phyloP scores from a whole-genome alignment of 2,113 vertebrate species.

The Tachycineta bicolor region DNA sequence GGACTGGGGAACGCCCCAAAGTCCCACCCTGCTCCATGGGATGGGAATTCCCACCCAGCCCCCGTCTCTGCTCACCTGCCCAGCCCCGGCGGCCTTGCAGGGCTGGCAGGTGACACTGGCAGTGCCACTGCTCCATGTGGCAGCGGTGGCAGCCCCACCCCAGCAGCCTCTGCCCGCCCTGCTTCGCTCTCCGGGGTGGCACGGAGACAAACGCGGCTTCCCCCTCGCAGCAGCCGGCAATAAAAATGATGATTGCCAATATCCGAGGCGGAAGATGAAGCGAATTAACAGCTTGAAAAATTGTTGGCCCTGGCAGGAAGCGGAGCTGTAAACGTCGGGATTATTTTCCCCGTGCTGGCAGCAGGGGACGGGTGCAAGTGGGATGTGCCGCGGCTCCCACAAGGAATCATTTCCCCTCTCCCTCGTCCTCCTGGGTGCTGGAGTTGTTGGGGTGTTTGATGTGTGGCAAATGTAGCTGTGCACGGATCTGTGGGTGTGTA shows the following conservation, averaged over 20 bases:
- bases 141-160: background rate
- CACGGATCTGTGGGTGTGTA: background rate
- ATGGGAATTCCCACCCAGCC: background rate
- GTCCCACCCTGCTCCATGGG: background rate
- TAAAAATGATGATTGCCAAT: slow-evolving; percentile 72
- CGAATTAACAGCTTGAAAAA: slow-evolving; percentile 74
- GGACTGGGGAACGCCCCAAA: background rate
- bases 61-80: fast-evolving
- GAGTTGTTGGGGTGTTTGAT: background rate
- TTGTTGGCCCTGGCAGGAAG: slow-evolving; percentile 47
- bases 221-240: slow-evolving; percentile 38
- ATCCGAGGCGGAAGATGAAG: slow-evolving; percentile 51
- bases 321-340: slow-evolving; percentile 1
- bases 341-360: slow-evolving; percentile 41
- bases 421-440: fast-evolving
- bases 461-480: fast-evolving
- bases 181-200: slow-evolving; percentile 43
- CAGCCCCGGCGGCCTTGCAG: background rate
- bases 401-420: background rate
- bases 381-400: background rate
- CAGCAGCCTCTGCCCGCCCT: background rate
- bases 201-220: slow-evolving; percentile 33
- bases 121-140: background rate
- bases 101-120: background rate
- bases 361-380: background rate